A percentile compares a stretch with the other conserved stretches of the same genome.
These are phyloP conservation scores for Ptychodera flava DNA, from an alignment of 35 echinoderm and acorn worm species.

Conservation along the genomic window DNA sequence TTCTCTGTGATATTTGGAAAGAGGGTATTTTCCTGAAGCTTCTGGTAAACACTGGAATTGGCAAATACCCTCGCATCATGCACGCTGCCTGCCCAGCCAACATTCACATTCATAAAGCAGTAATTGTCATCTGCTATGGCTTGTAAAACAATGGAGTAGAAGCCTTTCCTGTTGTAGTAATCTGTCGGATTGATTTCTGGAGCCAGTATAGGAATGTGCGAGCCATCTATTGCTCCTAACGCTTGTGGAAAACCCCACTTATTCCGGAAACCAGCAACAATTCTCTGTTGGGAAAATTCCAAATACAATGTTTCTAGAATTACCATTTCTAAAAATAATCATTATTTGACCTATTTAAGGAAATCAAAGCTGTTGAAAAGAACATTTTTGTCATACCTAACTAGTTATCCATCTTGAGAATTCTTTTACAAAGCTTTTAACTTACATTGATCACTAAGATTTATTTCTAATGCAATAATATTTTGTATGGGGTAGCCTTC, in stretches of 20 bases:
- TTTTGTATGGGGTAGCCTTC: too few species aligned
- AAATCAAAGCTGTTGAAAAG: too few species aligned
- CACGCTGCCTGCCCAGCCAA: constrained; percentile 42
- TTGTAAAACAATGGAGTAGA: constrained; percentile 35
- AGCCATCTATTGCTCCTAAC: constrained; percentile 42
- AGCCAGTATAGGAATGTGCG: constrained; percentile 33
- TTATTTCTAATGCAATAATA: too few species aligned
- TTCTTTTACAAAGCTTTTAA: too few species aligned
- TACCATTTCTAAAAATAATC: too few species aligned
- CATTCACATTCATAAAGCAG: constrained; percentile 35
- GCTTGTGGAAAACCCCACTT: constrained; percentile 18
- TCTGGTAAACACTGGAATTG: constrained; percentile 3
- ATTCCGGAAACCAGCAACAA: neutral
- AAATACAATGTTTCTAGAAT: too few species aligned
- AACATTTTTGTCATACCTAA: too few species aligned
- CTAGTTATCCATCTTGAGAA: too few species aligned
- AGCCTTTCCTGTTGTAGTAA: constrained; percentile 42
- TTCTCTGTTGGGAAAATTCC: too few species aligned
- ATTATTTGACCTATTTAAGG: too few species aligned
- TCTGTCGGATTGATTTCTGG: constrained; percentile 27
- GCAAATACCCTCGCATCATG: constrained; percentile 52
- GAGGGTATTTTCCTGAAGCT: neutral
- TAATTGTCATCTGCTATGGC: constrained; percentile 34
- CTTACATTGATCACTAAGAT: too few species aligned
- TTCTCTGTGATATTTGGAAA: neutral